phyloP scores from a whole-genome alignment of 1,140 invertebrate species.

The Plodia interpunctella region DNA sequence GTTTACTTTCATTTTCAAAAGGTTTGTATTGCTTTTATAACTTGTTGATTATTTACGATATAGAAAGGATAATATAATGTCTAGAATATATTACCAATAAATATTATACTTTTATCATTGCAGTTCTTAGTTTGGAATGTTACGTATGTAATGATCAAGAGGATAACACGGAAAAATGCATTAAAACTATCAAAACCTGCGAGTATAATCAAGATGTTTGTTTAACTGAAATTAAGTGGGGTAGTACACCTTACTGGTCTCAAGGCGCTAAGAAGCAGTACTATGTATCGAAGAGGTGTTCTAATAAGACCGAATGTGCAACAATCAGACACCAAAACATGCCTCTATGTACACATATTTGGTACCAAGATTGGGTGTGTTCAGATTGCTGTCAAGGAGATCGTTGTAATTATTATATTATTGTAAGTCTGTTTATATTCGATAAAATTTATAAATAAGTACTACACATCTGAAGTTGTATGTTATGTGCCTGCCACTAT shows the following conservation, averaged over 20 bases:
- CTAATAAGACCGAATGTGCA: constrained; percentile 88
- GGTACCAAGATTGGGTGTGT: constrained; percentile 99
- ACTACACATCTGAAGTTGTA: no score
- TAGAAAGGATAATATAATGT: no score
- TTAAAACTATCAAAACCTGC: constrained; percentile 94
- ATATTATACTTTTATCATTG: constrained; percentile 32
- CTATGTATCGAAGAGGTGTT: constrained; percentile 95
- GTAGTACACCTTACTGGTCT: constrained; percentile 96
- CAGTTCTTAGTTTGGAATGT: constrained; percentile 89
- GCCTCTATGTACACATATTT: constrained; percentile 93
- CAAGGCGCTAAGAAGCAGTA: constrained; percentile 95
- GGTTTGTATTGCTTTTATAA: not conserved
- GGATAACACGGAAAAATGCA: constrained; percentile 94
- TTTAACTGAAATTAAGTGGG: constrained; percentile 93
- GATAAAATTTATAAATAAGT: not conserved
- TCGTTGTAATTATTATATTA: constrained; percentile 97
- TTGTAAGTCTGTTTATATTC: constrained; percentile 84
- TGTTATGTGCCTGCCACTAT: no score
- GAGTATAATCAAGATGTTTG: constrained; percentile 92
- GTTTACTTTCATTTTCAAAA: not conserved
- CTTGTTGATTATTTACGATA: no score
- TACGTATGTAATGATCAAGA: constrained; percentile 96
- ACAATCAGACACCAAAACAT: constrained; percentile 82
- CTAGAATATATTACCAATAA: no score
- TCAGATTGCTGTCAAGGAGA: constrained; percentile 98